Percentiles rank a stretch among this genome's conserved stretches.
Conservation (phyloP, 1,140 invertebrate species). For the Megalopta genalis region DNA sequence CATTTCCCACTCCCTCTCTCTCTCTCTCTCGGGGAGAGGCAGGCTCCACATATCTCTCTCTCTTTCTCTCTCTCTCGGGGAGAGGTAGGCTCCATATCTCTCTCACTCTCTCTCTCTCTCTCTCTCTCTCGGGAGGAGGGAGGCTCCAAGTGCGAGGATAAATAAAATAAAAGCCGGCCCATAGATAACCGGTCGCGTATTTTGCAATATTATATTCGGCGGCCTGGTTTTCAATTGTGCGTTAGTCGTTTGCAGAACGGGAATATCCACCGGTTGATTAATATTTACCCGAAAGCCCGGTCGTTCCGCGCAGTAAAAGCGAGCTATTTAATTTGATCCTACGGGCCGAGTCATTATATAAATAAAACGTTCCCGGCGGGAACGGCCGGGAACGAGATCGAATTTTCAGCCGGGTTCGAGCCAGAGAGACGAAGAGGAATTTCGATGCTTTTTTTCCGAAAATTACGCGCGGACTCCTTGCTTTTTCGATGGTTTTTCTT, state of each 20-base stretch:
- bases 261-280: constrained; percentile 39
- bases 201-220: constrained; percentile 35
- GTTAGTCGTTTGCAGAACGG: constrained; percentile 28
- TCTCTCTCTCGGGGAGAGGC: too few relatives aligned
- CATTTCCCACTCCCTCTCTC: too few relatives aligned
- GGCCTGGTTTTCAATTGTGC: constrained; percentile 33
- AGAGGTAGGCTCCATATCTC: too few relatives aligned
- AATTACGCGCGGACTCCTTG: too few relatives aligned
- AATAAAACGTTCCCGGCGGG: constrained; percentile 25
- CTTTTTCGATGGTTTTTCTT: too few relatives aligned
- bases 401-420: constrained; percentile 18
- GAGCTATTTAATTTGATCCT: constrained; percentile 45
- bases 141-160: constrained; percentile 7
- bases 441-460: constrained; percentile 18
- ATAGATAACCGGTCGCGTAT: background rate
- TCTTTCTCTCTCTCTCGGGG: background rate
- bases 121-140: too few relatives aligned
- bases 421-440: constrained; percentile 12
- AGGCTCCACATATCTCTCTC: background rate
- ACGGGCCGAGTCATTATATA: constrained; percentile 38
- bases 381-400: constrained; percentile 18
- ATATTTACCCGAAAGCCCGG: constrained; percentile 34
- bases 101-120: too few relatives aligned
- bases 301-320: constrained; percentile 30
- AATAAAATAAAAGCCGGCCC: constrained; percentile 39